Evolutionary conservation across 2,113 vertebrate species (phyloP), one percentile per base, ranked within the genome.

Genomic region (Sapajus apella): DNA sequence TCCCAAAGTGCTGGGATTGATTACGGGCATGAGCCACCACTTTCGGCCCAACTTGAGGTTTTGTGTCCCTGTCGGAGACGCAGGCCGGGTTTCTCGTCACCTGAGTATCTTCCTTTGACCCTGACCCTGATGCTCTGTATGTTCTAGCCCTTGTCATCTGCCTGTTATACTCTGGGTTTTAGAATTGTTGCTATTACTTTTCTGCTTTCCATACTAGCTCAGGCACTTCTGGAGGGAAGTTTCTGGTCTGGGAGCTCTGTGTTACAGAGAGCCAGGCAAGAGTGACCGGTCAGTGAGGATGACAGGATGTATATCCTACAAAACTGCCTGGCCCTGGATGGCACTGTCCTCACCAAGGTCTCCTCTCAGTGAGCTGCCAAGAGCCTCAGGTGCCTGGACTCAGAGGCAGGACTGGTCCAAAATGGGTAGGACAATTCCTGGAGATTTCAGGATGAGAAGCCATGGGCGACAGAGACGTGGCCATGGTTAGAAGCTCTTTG

Each of bases 151-250:
- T 25, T 32, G 4, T 17, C 21, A 11, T 20, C 18, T 27, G 9
- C 10, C 23, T 7, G 2, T 10, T 23, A 37, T 73, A 14, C 72
- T 81, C 37, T n/a, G 52, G 8, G n/a, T 43, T 56, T 12, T 58
- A 12, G 35, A 32, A 23, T 3, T 73, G 6, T 11, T 25, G 52
- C 43, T 11, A 10, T 30, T 50, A 40, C 7, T n/a, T 58, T 20
- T 70, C 64, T 23, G 16, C 27, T 73, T 61, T 21, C 27, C 13
- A 2, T 0, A 1, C 5, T 0, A 2, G 32, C 27, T 18, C 2
- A 2, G n/a, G 27, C 0, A 4, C 16, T 14, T 12, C n/a, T n/a
- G n/a, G 52, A 40, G 61, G 21, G 35, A 16, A 30, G 20, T 27
- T 32, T 30, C 72, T 85, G 61, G 40, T 23, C 58, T 50, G 11